Evolutionary conservation across 1,140 invertebrate species (phyloP).

Genomic region (Cryptotermes secundus): DNA sequence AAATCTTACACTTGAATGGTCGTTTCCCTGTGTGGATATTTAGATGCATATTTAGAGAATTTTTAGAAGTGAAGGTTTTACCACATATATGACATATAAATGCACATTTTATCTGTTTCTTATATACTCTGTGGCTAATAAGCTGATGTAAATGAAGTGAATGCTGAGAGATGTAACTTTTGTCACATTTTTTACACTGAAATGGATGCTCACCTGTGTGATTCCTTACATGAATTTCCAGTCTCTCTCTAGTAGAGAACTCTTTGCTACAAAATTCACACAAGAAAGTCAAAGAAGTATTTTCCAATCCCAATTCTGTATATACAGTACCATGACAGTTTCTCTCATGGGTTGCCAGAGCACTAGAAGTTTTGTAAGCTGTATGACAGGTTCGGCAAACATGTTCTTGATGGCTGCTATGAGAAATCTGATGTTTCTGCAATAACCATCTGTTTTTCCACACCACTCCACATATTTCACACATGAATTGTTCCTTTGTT

Average conservation of each 20-base stretch:
- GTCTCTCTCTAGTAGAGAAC: slow-evolving; percentile 54
- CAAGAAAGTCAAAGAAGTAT: slow-evolving; percentile 56
- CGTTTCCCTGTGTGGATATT: slow-evolving; percentile 61
- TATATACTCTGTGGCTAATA: slow-evolving; percentile 44
- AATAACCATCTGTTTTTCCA: neutral
- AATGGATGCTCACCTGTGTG: slow-evolving; percentile 28
- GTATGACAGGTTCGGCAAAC: neutral
- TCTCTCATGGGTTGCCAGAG: neutral
- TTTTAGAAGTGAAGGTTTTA: slow-evolving; percentile 51
- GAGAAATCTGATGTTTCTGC: neutral
- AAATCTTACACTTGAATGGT: slow-evolving; percentile 49
- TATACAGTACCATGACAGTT: slow-evolving; percentile 32
- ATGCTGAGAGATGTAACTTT: neutral
- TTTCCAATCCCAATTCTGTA: slow-evolving; percentile 57
- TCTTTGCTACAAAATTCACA: slow-evolving; percentile 56
- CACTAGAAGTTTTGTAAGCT: neutral
- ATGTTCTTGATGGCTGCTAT: neutral
- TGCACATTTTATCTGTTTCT: slow-evolving; percentile 43
- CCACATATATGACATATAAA: slow-evolving; percentile 56
- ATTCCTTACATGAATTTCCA: slow-evolving; percentile 45
- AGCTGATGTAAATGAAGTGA: neutral
- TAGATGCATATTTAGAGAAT: slow-evolving; percentile 41
- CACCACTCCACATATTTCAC: neutral
- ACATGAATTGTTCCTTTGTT: neutral
- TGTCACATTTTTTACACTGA: slow-evolving; percentile 22